A percentile compares a stretch with the other conserved stretches of the same genome.
phyloP scores from a whole-genome alignment of 2,888 invertebrate species.

The Cyrtodaria siliqua region DNA sequence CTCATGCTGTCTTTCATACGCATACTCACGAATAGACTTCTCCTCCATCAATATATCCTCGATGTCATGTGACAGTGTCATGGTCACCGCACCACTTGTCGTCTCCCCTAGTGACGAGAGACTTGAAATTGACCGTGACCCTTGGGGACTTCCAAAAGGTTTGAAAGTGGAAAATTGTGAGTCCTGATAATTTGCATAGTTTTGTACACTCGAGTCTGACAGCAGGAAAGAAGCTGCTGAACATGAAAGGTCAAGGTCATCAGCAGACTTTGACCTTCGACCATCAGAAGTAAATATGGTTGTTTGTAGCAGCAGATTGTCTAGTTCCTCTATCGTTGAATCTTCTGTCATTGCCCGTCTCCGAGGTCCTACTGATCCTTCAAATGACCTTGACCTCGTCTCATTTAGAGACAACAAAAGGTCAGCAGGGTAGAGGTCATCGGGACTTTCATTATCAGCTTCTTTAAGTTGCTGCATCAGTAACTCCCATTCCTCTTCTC shows the following conservation, averaged over 20 bases:
- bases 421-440: constrained; percentile 60
- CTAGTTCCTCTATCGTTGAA: constrained; percentile 49
- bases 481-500: constrained; percentile 60
- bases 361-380: constrained; percentile 2
- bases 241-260: constrained; percentile 49
- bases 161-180: constrained; percentile 73
- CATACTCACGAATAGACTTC: constrained; percentile 49
- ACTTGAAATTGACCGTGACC: constrained; percentile 32
- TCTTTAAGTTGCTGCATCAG: constrained; percentile 57
- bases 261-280: constrained; percentile 6
- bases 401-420: constrained; percentile 45
- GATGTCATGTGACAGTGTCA: constrained; percentile 58
- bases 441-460: constrained; percentile 53
- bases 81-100: constrained; percentile 44
- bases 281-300: constrained; percentile 31
- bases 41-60: constrained; percentile 64
- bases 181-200: constrained; percentile 49
- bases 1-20: constrained; percentile 26
- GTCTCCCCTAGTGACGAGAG: constrained; percentile 18
- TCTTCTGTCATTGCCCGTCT: constrained; percentile 31
- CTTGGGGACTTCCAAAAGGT: constrained; percentile 59
- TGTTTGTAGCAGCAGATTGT: constrained; percentile 49
- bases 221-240: constrained; percentile 72
- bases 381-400: constrained; percentile 29
- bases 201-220: constrained; percentile 25